Conservation (phyloP, 2,113 vertebrate genomes). For the Hippocampus zosterae region DNA sequence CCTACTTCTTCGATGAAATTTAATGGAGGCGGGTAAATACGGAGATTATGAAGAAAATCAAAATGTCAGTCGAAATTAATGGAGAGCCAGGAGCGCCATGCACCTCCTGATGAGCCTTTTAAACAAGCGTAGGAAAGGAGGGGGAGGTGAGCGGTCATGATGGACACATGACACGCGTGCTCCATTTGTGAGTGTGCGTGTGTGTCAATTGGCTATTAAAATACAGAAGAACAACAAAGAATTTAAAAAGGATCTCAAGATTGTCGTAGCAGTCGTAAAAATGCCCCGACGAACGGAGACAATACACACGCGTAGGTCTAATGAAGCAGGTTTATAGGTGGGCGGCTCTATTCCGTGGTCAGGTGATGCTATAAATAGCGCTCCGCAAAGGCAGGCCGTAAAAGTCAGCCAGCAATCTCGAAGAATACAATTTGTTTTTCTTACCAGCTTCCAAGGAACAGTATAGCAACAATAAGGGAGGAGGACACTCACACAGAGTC, state of each 20-base stretch:
- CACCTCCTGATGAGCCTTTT: background rate
- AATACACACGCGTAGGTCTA: conserved; percentile 36
- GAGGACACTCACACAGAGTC: conserved; percentile 85
- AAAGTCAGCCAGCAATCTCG: conserved; percentile 46
- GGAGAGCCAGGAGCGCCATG: background rate
- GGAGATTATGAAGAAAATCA: conserved; percentile 1
- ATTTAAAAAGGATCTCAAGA: conserved; percentile 12
- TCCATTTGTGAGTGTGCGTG: too few species aligned
- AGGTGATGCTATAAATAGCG: conserved; percentile 68
- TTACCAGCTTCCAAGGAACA: conserved; percentile 9
- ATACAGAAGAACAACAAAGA: conserved; percentile 1
- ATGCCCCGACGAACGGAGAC: conserved; percentile 18
- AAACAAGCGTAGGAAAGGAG: background rate
- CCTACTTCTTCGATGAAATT: background rate
- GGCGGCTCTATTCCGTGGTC: conserved; percentile 46
- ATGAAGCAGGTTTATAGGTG: conserved; percentile 56
- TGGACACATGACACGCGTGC: conserved; percentile 8
- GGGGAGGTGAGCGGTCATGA: conserved; percentile 17
- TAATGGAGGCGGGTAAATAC: background rate
- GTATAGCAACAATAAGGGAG: conserved; percentile 31
- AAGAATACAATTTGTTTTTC: background rate
- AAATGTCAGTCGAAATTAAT: conserved; percentile 36
- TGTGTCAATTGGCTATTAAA: conserved; percentile 24
- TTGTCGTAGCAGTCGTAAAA: conserved; percentile 10
- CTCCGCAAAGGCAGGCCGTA: conserved; percentile 62